Evolutionary conservation across 2,888 invertebrate species (phyloP).

Genomic region (Mesorhabditis belari): DNA sequence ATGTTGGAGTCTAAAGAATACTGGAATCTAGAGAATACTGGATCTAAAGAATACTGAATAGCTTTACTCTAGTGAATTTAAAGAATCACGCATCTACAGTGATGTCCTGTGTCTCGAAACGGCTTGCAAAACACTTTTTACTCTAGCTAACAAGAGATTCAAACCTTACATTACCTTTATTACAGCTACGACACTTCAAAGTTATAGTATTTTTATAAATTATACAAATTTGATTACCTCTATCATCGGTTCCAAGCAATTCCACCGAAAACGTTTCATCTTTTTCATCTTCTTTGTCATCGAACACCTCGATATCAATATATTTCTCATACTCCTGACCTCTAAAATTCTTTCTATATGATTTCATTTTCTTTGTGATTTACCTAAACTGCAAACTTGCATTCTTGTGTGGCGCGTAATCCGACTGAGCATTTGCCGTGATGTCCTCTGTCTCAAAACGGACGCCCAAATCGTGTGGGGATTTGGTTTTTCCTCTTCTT

Average conservation of each 20-base stretch:
- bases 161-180: too few species aligned
- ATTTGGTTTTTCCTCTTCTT: conserved; percentile 15
- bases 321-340: conserved; percentile 58
- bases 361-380: background rate
- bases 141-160: too few species aligned
- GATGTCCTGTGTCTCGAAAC: too few species aligned
- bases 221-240: conserved; percentile 1
- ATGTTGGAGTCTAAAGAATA: too few species aligned
- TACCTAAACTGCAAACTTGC: conserved; percentile 14
- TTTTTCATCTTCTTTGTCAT: conserved; percentile 62
- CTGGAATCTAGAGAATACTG: too few species aligned
- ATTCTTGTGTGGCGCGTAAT: conserved; percentile 53
- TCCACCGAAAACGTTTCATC: conserved; percentile 63
- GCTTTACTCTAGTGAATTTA: too few species aligned
- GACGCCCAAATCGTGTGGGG: conserved; percentile 42
- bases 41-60: background rate
- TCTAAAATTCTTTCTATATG: conserved; percentile 33
- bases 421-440: conserved; percentile 59
- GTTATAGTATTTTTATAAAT: background rate
- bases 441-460: conserved; percentile 62
- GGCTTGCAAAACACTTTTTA: too few species aligned
- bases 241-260: conserved; percentile 15
- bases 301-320: conserved; percentile 60
- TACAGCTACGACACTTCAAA: conserved; percentile 1
- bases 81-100: too few species aligned